phyloP scores from a whole-genome alignment of 2,888 invertebrate genomes.

The Himalopsyche japonica region DNA sequence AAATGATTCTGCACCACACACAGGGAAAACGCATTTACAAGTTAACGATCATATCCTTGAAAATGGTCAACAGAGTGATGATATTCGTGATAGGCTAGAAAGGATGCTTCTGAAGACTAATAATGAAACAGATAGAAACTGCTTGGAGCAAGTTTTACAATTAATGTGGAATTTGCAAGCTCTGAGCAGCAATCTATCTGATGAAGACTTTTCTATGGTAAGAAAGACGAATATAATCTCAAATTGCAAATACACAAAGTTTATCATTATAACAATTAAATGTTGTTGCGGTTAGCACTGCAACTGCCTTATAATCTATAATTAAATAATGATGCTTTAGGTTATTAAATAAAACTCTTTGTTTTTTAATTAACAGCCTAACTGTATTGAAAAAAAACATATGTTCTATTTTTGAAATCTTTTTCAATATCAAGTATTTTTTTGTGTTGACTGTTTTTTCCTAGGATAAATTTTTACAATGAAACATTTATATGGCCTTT shows the following conservation, averaged over 20 bases:
- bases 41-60: conserved; percentile 13
- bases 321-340: too few species aligned
- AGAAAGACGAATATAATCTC: neutral
- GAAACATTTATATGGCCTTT: neutral
- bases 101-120: conserved; percentile 58
- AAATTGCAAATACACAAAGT: neutral
- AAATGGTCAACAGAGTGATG: conserved; percentile 17
- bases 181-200: conserved; percentile 59
- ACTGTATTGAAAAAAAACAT: neutral
- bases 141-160: conserved; percentile 65
- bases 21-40: conserved; percentile 8
- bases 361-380: neutral
- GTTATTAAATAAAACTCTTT: too few species aligned
- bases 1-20: conserved; percentile 6
- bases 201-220: conserved; percentile 51
- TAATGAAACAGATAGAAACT: conserved; percentile 63
- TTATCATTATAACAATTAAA: too few species aligned
- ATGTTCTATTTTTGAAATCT: neutral
- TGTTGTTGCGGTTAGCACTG: neutral
- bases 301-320: too few species aligned
- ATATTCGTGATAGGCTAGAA: conserved; percentile 56
- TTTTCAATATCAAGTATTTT: neutral
- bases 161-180: conserved; percentile 65
- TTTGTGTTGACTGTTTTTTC: neutral
- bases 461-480: neutral